These are phyloP conservation scores for Ophioderma brevispina DNA, from an alignment of 35 echinoderm and acorn worm species.

Conservation along the genomic window DNA sequence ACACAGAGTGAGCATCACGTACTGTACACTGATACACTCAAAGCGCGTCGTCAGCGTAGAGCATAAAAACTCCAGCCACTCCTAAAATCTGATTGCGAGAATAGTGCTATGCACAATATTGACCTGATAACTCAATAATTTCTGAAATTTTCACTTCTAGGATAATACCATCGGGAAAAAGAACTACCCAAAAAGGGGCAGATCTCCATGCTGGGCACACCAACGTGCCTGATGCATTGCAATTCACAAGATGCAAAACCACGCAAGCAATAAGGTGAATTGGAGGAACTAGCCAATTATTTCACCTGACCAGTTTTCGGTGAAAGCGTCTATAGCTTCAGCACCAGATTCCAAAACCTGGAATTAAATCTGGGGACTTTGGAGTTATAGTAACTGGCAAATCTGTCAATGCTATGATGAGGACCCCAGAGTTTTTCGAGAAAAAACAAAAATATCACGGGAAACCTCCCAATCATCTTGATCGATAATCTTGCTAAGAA, in stretches of 20 bases:
- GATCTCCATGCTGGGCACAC: constrained; percentile 18
- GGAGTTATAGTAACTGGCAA: constrained; percentile 39
- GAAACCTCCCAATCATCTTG: constrained; percentile 38
- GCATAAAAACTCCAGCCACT: too few relatives aligned
- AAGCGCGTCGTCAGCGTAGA: too few relatives aligned
- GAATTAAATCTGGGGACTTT: constrained; percentile 19
- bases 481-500: constrained; percentile 45
- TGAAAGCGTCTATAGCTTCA: constrained; percentile 18
- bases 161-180: constrained; percentile 20
- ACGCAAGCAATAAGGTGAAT: not conserved
- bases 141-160: not conserved
- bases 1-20: too few relatives aligned
- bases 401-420: constrained; percentile 39
- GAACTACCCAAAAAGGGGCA: constrained; percentile 23
- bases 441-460: not conserved
- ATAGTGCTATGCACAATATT: not conserved
- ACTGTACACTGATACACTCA: too few relatives aligned
- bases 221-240: constrained; percentile 15
- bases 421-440: constrained; percentile 29
- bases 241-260: not conserved
- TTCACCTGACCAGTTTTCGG: constrained; percentile 26
- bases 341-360: constrained; percentile 26
- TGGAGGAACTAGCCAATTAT: constrained; percentile 50
- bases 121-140: not conserved
- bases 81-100: not conserved